These are phyloP conservation scores for Crossaster papposus DNA, from an alignment of 53 echinoderm and acorn worm species.

Conservation along the genomic window DNA sequence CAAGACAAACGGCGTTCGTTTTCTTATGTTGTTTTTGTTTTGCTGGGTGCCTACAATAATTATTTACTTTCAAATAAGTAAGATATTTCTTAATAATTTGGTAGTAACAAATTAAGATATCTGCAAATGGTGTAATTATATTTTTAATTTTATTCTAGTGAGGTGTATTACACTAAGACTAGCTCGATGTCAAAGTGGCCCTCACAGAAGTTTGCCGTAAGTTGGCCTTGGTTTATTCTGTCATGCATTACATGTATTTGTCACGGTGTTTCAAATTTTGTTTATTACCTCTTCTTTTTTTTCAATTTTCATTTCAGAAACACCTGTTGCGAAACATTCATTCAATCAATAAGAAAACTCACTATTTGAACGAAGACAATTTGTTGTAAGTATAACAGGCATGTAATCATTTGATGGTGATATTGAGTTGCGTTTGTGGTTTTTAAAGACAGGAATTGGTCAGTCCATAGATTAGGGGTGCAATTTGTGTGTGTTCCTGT, in stretches of 20 bases:
- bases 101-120: no score
- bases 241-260: not conserved
- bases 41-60: no score
- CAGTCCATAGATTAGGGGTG: no score
- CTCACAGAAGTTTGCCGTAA: constrained; percentile 56
- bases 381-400: constrained; percentile 54
- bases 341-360: constrained; percentile 54
- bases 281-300: not conserved
- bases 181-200: constrained; percentile 63
- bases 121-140: no score
- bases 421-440: not conserved
- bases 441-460: not conserved
- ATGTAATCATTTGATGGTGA: not conserved
- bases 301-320: constrained; percentile 23
- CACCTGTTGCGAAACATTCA: constrained; percentile 62
- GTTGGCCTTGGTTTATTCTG: not conserved
- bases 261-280: not conserved
- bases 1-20: no score
- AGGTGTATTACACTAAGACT: constrained; percentile 56
- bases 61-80: no score
- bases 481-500: no score
- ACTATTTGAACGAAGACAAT: constrained; percentile 47
- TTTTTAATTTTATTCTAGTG: constrained; percentile 9
- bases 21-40: no score
- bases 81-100: no score